Base-by-base conservation (phyloP, 2,797 vertebrate genomes). In the Gambusia yucatana region DNA sequence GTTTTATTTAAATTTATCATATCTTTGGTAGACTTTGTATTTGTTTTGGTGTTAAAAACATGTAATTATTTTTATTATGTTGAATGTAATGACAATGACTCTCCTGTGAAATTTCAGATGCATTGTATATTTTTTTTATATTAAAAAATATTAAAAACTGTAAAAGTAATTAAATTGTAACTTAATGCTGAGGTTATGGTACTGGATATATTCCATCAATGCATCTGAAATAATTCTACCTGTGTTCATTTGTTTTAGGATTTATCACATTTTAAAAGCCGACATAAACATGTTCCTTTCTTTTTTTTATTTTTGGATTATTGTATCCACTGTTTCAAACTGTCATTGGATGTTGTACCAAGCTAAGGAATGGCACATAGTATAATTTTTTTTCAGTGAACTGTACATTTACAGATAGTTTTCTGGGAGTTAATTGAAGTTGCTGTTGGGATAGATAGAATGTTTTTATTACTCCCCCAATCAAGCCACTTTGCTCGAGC, bases 401-500 rank as follows among this genome's bases (percentile, higher is more conserved):
- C 73, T 94, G 87, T 94, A 86, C 44, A 47, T 28, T 75, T 41
- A 25, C 90, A 78, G 80, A 80, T 82, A 72, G 93, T 73, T 82
- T 85, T 87, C 87, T 83, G 87, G 91, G 88, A 87, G 83, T 80
- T 87, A 84, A 78, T 79, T 74, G 8, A 71, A 86, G 83, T 79
- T 94, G 71, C 86, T 93, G 88, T 93, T 82, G 80, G 83, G 95
- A 93, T 97, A 97, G 97, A 95, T 97, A 97, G 96, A 97, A 96
- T 97, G 96, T 98, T 91, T 97, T 97, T 95, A 95, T 97, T 97
- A 97, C 96, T 95, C 96, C 97, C 96, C 97, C 96, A 96, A 97
- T 96, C 97, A 97, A 97, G 97, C 97, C 92, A 97, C 96, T 97
- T 97, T 96, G 97, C 96, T 97, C 98, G 96, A 96, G 96, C 97